phyloP scores from a whole-genome alignment of 2,888 invertebrate species.

The Eristalinus sepulchralis region DNA sequence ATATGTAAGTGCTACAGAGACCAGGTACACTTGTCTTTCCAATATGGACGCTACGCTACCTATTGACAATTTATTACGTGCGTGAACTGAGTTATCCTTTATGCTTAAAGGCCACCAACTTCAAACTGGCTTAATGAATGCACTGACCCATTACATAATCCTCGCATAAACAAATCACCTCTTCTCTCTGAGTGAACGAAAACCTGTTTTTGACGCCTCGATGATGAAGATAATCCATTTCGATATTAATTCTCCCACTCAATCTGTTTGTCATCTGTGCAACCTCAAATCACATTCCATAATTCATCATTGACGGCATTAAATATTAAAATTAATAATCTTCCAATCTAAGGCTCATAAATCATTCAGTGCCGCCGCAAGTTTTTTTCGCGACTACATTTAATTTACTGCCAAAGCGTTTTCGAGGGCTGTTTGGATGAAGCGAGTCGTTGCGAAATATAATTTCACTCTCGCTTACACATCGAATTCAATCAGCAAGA shows the following conservation, averaged over 20 bases:
- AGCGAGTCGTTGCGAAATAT: conserved; percentile 18
- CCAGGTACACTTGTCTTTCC: too few relatives aligned
- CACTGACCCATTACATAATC: too few relatives aligned
- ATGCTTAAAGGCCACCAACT: too few relatives aligned
- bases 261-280: not conserved
- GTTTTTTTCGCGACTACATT: not conserved
- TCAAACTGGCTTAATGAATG: too few relatives aligned
- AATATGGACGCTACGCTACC: too few relatives aligned
- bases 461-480: conserved; percentile 12
- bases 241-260: not conserved
- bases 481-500: conserved; percentile 25
- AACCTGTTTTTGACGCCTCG: not conserved
- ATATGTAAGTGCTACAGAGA: too few relatives aligned
- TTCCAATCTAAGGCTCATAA: conserved; percentile 41
- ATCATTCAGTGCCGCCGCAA: not conserved
- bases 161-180: too few relatives aligned
- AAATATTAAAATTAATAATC: conserved; percentile 39
- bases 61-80: too few relatives aligned
- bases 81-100: too few relatives aligned
- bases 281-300: conserved; percentile 1
- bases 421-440: not conserved
- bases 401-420: not conserved
- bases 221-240: not conserved
- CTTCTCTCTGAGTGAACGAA: too few relatives aligned
- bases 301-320: conserved; percentile 22